These are phyloP conservation scores for Magallana nippona DNA, from an alignment of 2,888 invertebrate species.

Conservation along the genomic window DNA sequence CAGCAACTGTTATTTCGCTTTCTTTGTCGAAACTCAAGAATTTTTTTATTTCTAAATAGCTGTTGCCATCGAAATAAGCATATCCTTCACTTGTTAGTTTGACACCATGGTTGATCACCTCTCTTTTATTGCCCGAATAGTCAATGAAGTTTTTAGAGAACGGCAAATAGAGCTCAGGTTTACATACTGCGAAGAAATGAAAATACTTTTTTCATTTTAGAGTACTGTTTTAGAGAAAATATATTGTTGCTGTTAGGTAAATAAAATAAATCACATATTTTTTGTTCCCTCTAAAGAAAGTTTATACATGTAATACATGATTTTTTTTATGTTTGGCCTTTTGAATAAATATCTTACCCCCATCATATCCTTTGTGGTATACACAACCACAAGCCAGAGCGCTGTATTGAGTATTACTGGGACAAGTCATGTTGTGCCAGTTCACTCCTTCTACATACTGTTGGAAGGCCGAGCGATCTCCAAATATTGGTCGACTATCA, in stretches of 20 bases:
- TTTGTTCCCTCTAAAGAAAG: constrained; percentile 31
- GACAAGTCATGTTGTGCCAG: constrained; percentile 59
- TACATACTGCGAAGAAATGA: constrained; percentile 42
- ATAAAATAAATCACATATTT: too few relatives aligned
- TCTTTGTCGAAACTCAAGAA: neutral
- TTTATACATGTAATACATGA: neutral
- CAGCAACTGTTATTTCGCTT: neutral
- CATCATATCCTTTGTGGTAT: constrained; percentile 34
- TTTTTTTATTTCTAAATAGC: constrained; percentile 1
- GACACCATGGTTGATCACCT: constrained; percentile 57
- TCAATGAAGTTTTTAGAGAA: constrained; percentile 53
- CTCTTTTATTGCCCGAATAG: constrained; percentile 50
- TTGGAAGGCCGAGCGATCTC: constrained; percentile 47
- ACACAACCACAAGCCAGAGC: constrained; percentile 53
- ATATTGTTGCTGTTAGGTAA: too few relatives aligned
- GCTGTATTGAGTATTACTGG: constrained; percentile 57
- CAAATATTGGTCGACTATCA: constrained; percentile 49
- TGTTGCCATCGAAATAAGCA: constrained; percentile 61
- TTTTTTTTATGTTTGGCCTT: neutral
- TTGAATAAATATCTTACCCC: too few relatives aligned
- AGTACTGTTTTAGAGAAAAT: too few relatives aligned
- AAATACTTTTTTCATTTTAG: too few relatives aligned
- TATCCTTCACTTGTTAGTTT: constrained; percentile 50
- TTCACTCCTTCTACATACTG: constrained; percentile 55
- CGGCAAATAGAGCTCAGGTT: constrained; percentile 55